Conservation (phyloP, 2,888 invertebrate species). For the Nomada lathburiana region DNA sequence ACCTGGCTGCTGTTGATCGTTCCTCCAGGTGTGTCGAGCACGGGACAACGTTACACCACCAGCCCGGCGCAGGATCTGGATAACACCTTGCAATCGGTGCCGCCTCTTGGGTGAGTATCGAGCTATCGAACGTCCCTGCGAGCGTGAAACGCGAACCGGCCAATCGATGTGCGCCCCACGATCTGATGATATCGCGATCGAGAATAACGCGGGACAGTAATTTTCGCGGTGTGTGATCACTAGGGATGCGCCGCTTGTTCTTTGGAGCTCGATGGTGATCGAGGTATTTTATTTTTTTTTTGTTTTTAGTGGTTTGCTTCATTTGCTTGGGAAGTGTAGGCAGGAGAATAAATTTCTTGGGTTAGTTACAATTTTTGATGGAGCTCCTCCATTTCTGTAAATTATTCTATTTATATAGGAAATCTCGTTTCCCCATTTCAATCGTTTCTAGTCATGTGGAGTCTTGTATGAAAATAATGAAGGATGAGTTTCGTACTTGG, state of each 20-base stretch:
- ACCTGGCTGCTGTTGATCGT: constrained; percentile 56
- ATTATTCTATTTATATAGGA: too few species aligned
- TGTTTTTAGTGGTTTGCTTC: not conserved
- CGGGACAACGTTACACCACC: constrained; percentile 69
- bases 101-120: constrained; percentile 75
- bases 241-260: constrained; percentile 17
- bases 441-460: too few species aligned
- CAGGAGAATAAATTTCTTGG: not conserved
- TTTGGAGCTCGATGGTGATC: constrained; percentile 10
- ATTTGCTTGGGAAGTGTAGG: not conserved
- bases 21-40: constrained; percentile 62
- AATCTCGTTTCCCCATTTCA: too few species aligned
- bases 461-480: too few species aligned
- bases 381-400: too few species aligned
- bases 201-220: constrained; percentile 32
- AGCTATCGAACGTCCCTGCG: constrained; percentile 20
- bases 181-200: constrained; percentile 7
- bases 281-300: not conserved
- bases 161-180: constrained; percentile 12
- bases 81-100: constrained; percentile 74
- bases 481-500: too few species aligned
- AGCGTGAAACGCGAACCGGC: constrained; percentile 32
- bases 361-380: too few species aligned
- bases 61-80: constrained; percentile 73
- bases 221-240: constrained; percentile 40